These are phyloP conservation scores for Cosmopolites sordidus DNA, from an alignment of 2,888 invertebrate species.

Conservation along the genomic window DNA sequence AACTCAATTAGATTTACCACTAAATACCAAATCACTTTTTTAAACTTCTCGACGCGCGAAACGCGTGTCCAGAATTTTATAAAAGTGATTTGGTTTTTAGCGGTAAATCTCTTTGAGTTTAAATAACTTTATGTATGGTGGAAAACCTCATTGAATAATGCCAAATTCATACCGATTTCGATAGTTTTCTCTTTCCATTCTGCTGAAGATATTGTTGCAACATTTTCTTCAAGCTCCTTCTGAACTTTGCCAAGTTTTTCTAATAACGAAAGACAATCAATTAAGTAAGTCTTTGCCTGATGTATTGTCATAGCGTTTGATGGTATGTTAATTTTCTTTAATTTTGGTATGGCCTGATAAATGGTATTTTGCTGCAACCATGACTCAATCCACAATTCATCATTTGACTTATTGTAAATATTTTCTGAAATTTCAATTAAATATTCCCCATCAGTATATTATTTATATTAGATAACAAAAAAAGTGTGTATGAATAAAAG, in stretches of 20 bases:
- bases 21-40: too few species aligned
- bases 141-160: too few species aligned
- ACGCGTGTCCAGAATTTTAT: too few species aligned
- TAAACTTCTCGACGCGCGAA: too few species aligned
- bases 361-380: constrained; percentile 42
- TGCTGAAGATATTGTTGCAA: constrained; percentile 49
- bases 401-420: constrained; percentile 38
- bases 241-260: constrained; percentile 46
- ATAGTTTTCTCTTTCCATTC: constrained; percentile 56
- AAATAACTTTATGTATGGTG: too few species aligned
- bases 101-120: too few species aligned
- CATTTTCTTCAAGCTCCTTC: constrained; percentile 48
- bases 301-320: constrained; percentile 41
- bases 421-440: constrained; percentile 21
- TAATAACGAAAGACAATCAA: constrained; percentile 41
- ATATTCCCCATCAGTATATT: too few species aligned
- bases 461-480: too few species aligned
- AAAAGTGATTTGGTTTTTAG: too few species aligned
- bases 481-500: background rate
- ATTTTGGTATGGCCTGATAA: constrained; percentile 35
- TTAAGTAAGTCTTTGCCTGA: constrained; percentile 41
- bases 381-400: constrained; percentile 45
- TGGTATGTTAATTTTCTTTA: constrained; percentile 34
- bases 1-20: too few species aligned
- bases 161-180: constrained; percentile 45